Conservation (phyloP, 1,140 invertebrate species). For the Camponotus pennsylvanicus region DNA sequence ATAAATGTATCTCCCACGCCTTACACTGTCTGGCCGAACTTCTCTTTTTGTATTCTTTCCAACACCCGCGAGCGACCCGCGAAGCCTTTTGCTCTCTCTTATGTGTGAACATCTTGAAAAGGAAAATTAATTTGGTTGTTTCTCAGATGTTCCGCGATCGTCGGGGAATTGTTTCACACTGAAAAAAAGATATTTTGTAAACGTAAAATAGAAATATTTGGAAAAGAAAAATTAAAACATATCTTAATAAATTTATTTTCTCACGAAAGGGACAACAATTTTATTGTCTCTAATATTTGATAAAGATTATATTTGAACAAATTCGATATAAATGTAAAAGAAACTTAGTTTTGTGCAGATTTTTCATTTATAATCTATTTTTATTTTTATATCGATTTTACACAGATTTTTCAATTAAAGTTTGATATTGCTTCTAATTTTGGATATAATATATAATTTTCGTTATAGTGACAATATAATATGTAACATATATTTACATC, state of each 20-base stretch:
- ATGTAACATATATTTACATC: no score
- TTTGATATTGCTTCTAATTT: neutral
- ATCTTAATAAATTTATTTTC: neutral
- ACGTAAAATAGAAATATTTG: neutral
- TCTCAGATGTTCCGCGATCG: conserved; percentile 34
- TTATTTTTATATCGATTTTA: neutral
- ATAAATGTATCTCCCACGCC: conserved; percentile 84
- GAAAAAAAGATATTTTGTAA: neutral
- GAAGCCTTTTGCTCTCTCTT: conserved; percentile 46
- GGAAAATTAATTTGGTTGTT: conserved; percentile 73
- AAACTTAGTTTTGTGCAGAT: neutral
- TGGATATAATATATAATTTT: no score
- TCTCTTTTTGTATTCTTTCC: conserved; percentile 71
- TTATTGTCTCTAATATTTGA: neutral
- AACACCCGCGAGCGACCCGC: conserved; percentile 34
- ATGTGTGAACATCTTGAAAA: conserved; percentile 69
- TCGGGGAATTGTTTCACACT: neutral
- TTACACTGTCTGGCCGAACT: conserved; percentile 79
- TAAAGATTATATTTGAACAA: no score
- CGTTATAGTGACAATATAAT: no score
- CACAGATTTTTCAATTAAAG: neutral
- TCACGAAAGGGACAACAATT: neutral
- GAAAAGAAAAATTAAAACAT: neutral
- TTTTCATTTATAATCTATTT: neutral
- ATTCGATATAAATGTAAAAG: neutral